These are phyloP conservation scores for Apoda limacodes DNA, from an alignment of 2,888 invertebrate species.

Conservation along the genomic window DNA sequence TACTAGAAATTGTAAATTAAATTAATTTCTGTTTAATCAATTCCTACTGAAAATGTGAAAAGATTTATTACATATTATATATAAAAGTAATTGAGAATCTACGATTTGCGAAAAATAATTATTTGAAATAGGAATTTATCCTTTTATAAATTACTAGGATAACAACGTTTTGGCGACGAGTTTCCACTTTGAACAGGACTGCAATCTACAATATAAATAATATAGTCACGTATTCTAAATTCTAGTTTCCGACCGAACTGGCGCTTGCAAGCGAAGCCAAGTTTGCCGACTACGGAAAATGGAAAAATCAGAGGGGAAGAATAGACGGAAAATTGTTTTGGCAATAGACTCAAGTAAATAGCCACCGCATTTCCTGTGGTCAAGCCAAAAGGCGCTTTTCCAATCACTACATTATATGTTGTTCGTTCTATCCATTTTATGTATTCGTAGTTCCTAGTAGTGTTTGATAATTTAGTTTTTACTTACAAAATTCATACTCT, in stretches of 20 bases:
- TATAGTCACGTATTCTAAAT: constrained; percentile 37
- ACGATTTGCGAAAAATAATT: constrained; percentile 1
- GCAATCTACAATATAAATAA: constrained; percentile 37
- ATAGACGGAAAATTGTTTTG: constrained; percentile 59
- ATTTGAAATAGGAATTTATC: constrained; percentile 11
- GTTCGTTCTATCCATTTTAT: constrained; percentile 29
- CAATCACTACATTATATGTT: constrained; percentile 41
- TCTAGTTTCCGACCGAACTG: too few species aligned
- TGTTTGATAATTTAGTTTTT: too few species aligned
- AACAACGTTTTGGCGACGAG: constrained; percentile 27
- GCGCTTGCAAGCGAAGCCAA: constrained; percentile 43
- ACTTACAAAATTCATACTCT: too few species aligned
- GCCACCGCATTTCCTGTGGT: constrained; percentile 65
- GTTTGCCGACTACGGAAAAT: constrained; percentile 52
- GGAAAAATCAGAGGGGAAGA: constrained; percentile 45
- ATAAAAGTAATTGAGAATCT: too few species aligned
- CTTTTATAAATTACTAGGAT: constrained; percentile 28
- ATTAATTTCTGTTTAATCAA: too few species aligned
- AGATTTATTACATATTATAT: too few species aligned
- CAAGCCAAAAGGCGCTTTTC: constrained; percentile 62
- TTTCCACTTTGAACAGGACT: constrained; percentile 24
- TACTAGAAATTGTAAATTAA: too few species aligned
- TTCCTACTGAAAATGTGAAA: too few species aligned
- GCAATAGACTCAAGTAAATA: constrained; percentile 52
- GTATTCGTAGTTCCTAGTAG: constrained; percentile 40